These are phyloP conservation scores for Pocillopora damicornis DNA, from an alignment of 64 coral and sea anemone species.

Conservation along the genomic window DNA sequence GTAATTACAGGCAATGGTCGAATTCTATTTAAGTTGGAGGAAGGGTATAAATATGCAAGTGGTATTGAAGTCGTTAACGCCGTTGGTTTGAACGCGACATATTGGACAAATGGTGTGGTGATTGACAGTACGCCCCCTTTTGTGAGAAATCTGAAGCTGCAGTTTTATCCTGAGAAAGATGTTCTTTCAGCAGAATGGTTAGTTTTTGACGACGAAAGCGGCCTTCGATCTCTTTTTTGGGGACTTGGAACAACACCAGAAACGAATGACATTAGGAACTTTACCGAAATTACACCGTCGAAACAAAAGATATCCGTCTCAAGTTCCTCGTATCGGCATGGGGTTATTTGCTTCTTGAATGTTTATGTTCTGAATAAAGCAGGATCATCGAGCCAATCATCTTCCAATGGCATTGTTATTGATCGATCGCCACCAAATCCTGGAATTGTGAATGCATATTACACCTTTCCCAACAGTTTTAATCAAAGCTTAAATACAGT, in stretches of 20 bases:
- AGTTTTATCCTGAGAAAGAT: constrained; percentile 54
- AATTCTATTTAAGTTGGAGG: constrained; percentile 14
- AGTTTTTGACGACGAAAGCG: constrained; percentile 69
- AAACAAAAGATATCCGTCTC: constrained; percentile 1
- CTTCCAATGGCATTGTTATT: constrained; percentile 72
- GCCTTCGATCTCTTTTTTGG: constrained; percentile 55
- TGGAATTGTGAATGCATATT: constrained; percentile 73
- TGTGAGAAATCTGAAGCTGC: constrained; percentile 43
- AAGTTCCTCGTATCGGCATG: constrained; percentile 35
- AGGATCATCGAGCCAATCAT: constrained; percentile 46
- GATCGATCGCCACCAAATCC: constrained; percentile 70
- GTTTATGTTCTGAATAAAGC: constrained; percentile 64
- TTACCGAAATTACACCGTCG: not conserved
- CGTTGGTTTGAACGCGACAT: constrained; percentile 44
- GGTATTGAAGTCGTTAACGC: constrained; percentile 77
- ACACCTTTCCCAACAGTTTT: constrained; percentile 64
- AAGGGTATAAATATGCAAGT: constrained; percentile 59
- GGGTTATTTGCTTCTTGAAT: constrained; percentile 65
- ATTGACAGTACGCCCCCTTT: constrained; percentile 79
- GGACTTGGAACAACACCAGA: constrained; percentile 68
- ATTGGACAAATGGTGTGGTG: constrained; percentile 74
- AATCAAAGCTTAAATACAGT: constrained; percentile 67
- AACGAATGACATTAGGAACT: constrained; percentile 53
- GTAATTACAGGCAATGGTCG: constrained; percentile 67
- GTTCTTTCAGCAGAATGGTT: constrained; percentile 51